Base-by-base conservation (phyloP, 92 coral and sea anemone genomes). In the Zoanthus gigantus region DNA sequence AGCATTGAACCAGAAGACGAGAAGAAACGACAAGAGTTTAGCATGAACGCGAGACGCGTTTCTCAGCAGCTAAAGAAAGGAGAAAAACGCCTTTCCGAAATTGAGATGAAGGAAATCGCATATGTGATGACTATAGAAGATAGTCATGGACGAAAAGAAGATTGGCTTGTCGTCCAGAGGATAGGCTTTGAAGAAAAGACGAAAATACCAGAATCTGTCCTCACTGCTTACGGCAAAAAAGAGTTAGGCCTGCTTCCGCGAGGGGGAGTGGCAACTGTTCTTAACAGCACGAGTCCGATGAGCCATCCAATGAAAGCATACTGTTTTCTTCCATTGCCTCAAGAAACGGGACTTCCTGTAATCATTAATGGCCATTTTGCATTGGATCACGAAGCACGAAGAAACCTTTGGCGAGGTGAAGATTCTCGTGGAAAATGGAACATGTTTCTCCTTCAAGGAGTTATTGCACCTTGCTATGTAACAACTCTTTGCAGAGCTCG, bases 311-410 rank as follows among this genome's bases (percentile, higher is more conserved):
- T 57, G 15, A 94, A 88, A 74, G 98, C 96, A 34, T 96, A 86
- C 73, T 96, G 98, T 17, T 96, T 96, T 44, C 94, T 96, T 82
- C 98, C 98, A 0, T 95, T 96, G 11, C 96, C 98, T 15, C 16
- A 82, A 31, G 45, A 88, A 50, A 94, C 98, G 6, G 77, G 86
- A 45, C 93, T 96, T 9, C 98, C 98, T 48, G 95, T 94, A 50
- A 95, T 91, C 63, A 83, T 96, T 68, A 96, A 96, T 84, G 98
- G 98, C 2, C 98, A 96, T 66, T 96, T 96, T 94, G 95, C 94
- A 72, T 76, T 94, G 32, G 92, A 94, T 77, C 94, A 92, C 78
- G 88, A 89, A 31, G 89, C 90, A 42, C 74, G 96, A 56, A 78
- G 96, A 84, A 82, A 42, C 67, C 90, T 94, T 0, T 94, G 94